These are phyloP conservation scores for Mustela nigripes DNA, from an alignment of 2,113 vertebrate genomes.

Conservation along the genomic window DNA sequence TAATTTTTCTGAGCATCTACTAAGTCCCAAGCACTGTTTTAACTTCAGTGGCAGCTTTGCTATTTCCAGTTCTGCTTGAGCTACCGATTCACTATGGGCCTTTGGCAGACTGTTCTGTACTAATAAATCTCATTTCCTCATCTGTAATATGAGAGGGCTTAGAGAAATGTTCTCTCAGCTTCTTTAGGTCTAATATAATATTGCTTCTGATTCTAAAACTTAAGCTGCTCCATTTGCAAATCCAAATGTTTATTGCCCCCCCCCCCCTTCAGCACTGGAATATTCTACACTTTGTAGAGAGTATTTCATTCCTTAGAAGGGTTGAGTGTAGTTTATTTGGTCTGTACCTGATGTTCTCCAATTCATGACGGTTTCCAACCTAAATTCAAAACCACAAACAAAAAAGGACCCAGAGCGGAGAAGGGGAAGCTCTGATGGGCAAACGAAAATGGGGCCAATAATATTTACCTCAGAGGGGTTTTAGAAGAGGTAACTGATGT, in stretches of 20 bases:
- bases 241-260: neutral
- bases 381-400: conserved; percentile 19
- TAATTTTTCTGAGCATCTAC: neutral
- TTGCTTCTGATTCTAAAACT: neutral
- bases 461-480: neutral
- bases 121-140: conserved; percentile 7
- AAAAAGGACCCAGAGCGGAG: neutral
- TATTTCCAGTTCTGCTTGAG: neutral
- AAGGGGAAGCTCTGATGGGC: neutral
- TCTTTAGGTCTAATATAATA: neutral
- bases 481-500: neutral
- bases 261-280: neutral
- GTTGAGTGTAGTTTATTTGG: neutral
- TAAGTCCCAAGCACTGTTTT: neutral
- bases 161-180: neutral
- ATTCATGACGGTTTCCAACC: neutral
- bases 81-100: neutral
- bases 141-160: neutral
- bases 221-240: conserved; percentile 15
- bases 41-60: neutral
- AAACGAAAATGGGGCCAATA: neutral
- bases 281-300: neutral
- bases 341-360: neutral
- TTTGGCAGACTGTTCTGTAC: neutral
- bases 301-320: neutral